Evolutionary conservation across 2,797 vertebrate genomes (phyloP).

Genomic region (Cirrhinus molitorella): DNA sequence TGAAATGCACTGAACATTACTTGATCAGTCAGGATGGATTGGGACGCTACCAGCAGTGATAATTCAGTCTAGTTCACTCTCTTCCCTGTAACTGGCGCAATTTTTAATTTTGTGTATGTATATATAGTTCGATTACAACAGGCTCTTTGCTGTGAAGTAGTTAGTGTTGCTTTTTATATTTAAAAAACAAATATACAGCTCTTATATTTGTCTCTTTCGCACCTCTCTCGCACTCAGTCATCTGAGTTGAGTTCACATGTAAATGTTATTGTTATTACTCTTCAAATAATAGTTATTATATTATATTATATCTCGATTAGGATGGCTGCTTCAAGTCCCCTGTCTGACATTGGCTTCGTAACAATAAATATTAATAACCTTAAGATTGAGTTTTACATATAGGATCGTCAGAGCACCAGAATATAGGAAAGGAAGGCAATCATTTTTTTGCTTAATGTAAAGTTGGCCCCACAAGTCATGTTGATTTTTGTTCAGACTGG

Average conservation of each 20-base stretch:
- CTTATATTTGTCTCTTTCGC: conserved; percentile 55
- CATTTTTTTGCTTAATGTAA: conserved; percentile 17
- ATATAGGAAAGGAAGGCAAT: background rate
- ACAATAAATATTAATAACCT: conserved; percentile 48
- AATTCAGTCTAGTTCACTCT: conserved; percentile 81
- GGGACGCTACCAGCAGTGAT: conserved; percentile 72
- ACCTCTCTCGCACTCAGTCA: conserved; percentile 61
- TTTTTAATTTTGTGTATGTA: conserved; percentile 69
- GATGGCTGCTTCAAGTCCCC: conserved; percentile 72
- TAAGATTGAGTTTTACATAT: conserved; percentile 49
- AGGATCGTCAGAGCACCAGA: conserved; percentile 31
- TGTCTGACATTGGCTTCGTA: conserved; percentile 55
- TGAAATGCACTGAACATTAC: conserved; percentile 76
- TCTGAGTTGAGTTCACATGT: conserved; percentile 68
- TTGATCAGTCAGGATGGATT: conserved; percentile 67
- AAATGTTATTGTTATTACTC: conserved; percentile 68
- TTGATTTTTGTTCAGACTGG: conserved; percentile 16
- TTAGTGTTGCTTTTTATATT: conserved; percentile 75
- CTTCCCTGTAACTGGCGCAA: conserved; percentile 56
- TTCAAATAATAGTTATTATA: conserved; percentile 62
- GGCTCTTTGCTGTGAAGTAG: conserved; percentile 72
- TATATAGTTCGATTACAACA: conserved; percentile 64
- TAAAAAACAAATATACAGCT: conserved; percentile 56
- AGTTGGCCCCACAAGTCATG: background rate
- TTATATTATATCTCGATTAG: conserved; percentile 67